Evolutionary conservation across 2,113 vertebrate species (phyloP), one percentile per base, ranked within the genome.

Genomic region (Nicator chloris): DNA sequence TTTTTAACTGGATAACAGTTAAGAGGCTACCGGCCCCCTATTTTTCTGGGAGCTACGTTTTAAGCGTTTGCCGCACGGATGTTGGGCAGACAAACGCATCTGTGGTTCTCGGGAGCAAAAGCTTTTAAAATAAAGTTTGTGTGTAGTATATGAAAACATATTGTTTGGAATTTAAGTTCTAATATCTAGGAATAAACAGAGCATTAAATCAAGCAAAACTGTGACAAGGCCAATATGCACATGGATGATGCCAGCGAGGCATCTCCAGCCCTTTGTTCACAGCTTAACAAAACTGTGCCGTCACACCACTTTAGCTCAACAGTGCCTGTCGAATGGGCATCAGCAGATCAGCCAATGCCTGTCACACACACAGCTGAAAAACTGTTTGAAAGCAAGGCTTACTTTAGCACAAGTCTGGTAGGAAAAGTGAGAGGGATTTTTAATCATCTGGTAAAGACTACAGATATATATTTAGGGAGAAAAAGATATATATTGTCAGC

Each of bases 281-380:
- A 98, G 99, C 99, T 99, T 99, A 99, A 99, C 99, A 99, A 99
- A 99, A 99, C 99, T 99, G 98, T 98, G 98, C 98, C 98, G 98
- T 99, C 99, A 99, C 99, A 99, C 98, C 98, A 98, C 98, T 99
- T 99, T 99, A 99, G 98, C 98, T 99, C 99, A 99, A 99, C 98
- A 98, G 98, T 97, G 98, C 98, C 98, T 98, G 98, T 99, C 98
- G 98, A 98, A 99, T 98, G 98, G 98, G 98, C 98, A 98, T 99
- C 99, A 99, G 98, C 98, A 98, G 98, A 98, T 98, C 98, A 98
- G 98, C 98, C 98, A 98, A 97, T 97, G 98, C 97, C 98, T 98
- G 98, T 98, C 98, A 98, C 98, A 98, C 98, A 98, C 98, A 97
- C 97, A 98, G 98, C 97, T 97, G 96, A 96, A 98, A 98, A 97